Evolutionary conservation across 2,888 invertebrate species (phyloP), one percentile per base, ranked within the genome.

Genomic region (Cloeon dipterum): DNA sequence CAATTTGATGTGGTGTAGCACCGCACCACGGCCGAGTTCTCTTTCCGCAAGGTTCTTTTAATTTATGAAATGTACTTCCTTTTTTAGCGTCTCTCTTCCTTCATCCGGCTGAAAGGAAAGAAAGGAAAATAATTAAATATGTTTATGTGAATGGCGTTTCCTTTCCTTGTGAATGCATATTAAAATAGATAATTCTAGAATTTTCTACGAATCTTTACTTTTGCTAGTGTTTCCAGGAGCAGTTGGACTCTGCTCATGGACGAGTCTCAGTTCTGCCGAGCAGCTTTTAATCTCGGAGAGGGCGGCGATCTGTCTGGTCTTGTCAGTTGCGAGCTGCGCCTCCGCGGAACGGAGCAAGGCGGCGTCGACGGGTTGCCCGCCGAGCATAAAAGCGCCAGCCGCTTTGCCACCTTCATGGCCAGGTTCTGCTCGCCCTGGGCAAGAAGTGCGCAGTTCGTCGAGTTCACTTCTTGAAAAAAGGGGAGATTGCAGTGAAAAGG

Each of bases 331-430:
- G n/a, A 23, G n/a, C 20, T 45, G 43, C n/a, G 36, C 41, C 0
- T 75, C 71, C 3, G 78, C 70, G 49, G 68, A 69, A 40, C 65
- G 58, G 13, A 77, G 63, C 82, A 83, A 83, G 41, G 70, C 70
- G 1, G 63, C 56, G 49, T 82, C 77, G 34, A 77, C 69, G 36
- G 64, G 63, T 3, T 72, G 69, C n/a, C n/a, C n/a, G 0, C 75
- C 68, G 18, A 76, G 73, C 19, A 81, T 52, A 50, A 83, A 61
- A 45, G 72, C 65, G 42, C 68, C 69, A 42, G 65, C 63, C 2
- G 66, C 62, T 16, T 29, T 29, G 13, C 29, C 16, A 41, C 76
- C 48, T 13, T 65, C n/a, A n/a, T n/a, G n/a, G n/a, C 53, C 50
- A 76, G 76, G 34, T 74, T 73, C 55, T 68, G 65, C 40, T 67